phyloP scores from a whole-genome alignment of 2,113 vertebrate genomes.

The Merops nubicus region DNA sequence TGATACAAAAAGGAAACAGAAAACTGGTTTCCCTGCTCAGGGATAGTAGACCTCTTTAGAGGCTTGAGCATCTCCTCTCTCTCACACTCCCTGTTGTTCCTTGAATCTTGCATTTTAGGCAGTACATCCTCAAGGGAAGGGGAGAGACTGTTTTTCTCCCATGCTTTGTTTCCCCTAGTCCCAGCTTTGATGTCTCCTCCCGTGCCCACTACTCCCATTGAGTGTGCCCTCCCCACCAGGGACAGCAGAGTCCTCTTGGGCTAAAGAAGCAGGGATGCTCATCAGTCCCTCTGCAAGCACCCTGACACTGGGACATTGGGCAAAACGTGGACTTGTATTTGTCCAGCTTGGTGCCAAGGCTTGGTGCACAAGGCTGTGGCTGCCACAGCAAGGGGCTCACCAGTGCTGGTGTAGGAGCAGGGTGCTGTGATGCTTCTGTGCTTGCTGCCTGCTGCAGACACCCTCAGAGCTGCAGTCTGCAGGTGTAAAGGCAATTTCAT shows the following conservation, averaged over 20 bases:
- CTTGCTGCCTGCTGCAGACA: not conserved
- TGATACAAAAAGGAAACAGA: not conserved
- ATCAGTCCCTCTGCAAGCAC: not conserved
- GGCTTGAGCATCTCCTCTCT: not conserved
- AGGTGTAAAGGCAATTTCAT: not conserved
- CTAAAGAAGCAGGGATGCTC: not conserved
- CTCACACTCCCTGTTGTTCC: not conserved
- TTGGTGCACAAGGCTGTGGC: too few species aligned
- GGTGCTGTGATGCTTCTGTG: not conserved
- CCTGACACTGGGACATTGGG: rapidly evolving
- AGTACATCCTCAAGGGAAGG: not conserved
- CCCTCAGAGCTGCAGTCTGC: rapidly evolving
- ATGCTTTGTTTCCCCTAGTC: not conserved
- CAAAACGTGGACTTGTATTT: rapidly evolving
- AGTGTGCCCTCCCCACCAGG: not conserved
- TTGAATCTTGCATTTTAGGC: not conserved
- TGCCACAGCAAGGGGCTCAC: not conserved
- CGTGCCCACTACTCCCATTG: too few species aligned
- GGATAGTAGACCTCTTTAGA: not conserved
- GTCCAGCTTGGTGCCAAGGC: not conserved
- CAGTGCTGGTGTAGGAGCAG: not conserved
- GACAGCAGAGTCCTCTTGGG: not conserved
- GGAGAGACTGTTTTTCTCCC: not conserved
- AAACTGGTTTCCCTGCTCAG: not conserved
- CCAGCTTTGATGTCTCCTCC: not conserved